Evolutionary conservation across 2,797 vertebrate genomes (phyloP).

Genomic region (Poeciliopsis gracilis): DNA sequence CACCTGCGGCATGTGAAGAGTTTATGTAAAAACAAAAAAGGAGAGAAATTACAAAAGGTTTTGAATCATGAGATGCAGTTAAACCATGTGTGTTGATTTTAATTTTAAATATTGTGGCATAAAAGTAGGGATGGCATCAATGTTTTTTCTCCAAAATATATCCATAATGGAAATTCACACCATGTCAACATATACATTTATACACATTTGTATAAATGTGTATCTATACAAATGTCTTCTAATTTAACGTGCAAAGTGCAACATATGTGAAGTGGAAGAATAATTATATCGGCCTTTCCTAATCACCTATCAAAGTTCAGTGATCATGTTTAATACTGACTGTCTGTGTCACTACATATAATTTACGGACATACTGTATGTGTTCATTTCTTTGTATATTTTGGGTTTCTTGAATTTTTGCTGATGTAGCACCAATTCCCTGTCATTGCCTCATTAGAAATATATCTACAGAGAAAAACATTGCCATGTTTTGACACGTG

Average conservation of each 20-base stretch:
- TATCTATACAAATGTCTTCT: too few species aligned
- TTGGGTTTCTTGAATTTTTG: not conserved
- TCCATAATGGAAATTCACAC: not conserved
- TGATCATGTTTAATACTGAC: not conserved
- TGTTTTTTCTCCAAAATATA: not conserved
- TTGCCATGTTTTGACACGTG: not conserved
- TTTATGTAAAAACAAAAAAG: constrained; percentile 3
- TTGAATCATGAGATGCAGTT: not conserved
- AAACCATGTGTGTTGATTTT: not conserved
- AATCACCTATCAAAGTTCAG: not conserved
- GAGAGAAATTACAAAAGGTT: not conserved
- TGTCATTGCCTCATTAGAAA: not conserved
- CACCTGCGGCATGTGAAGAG: constrained; percentile 77
- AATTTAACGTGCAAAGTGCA: too few species aligned
- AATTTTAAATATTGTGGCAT: not conserved
- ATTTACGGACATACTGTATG: not conserved
- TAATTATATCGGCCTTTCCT: not conserved
- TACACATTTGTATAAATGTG: too few species aligned
- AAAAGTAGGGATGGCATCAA: not conserved
- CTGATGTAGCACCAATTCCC: not conserved
- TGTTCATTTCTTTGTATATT: not conserved
- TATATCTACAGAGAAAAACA: not conserved
- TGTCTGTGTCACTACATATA: not conserved
- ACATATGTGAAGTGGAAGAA: too few species aligned
- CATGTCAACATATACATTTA: not conserved